Evolutionary conservation across 1,140 invertebrate genomes (phyloP), one percentile per base, ranked within the genome.

Genomic region (Hycleus phaleratus): DNA sequence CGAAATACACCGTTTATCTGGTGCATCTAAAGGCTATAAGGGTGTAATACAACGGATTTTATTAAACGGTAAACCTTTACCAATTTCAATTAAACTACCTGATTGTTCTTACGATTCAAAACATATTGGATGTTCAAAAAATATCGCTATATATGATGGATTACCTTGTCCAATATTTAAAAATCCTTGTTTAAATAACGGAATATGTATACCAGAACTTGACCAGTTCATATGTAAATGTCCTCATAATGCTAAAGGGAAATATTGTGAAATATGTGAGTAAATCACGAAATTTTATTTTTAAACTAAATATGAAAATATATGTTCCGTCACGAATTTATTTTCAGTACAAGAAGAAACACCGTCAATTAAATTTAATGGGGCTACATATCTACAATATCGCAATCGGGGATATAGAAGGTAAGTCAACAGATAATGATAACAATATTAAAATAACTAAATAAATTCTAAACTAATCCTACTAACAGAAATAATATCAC

Each of bases 11-110:
- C 78, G 82, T 55, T 81, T 90, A 50, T 82, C 87, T 6, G 85
- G 84, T n/a, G 82, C 87, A 47, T 79, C 79, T 57, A 82, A 81
- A 64, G 87, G 88, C 65, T 85, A 94, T 60, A 81, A 83, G 68
- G 92, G 93, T 49, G 88, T 88, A 3, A 81, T 95, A 60, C 91
- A 95, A 77, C 81, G 87, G 73, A 78, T 95, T 62, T 82, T 87
- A 66, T 81, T 94, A 46, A 94, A 94, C 74, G 88, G 87, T 9
- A 82, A 84, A 67, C 76, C 76, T 53, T 74, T 82, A 64, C 75
- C 82, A 61, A 78, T 81, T 60, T 71, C 79, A 46, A 76, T 71
- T 38, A 65, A 65, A 64, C 51, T 71, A 48, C 52, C 58, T 40
- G 61, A 67, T 48, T 73, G 69, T 58, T 64, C 63, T 26, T 65